Base-by-base conservation (phyloP, 64 coral and sea anemone species). In the Dendronephthya gigantea region DNA sequence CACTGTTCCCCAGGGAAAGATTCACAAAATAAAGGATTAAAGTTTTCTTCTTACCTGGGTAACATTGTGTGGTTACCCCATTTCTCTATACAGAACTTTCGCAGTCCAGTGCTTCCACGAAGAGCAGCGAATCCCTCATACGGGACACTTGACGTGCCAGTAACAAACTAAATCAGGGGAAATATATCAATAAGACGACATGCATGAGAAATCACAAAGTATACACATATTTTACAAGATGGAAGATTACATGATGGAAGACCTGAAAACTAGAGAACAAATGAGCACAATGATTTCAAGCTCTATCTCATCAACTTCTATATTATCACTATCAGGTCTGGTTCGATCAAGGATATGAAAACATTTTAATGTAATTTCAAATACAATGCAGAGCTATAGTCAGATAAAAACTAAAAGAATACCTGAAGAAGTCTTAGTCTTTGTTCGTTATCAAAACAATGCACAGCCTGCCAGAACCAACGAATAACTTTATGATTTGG, bases 1-100 rank as follows among this genome's bases (percentile, higher is more conserved):
- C 41, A 45, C 41, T 45, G 41, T 11, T 45, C 11, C 41, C 4
- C 41, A 45, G 11, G 41, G 4, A 45, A 45, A 45, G 4, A 45
- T 45, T 6, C 41, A 11, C 11, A 45, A 6, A 45, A 45, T 45
- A 6, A 45, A 6, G 11, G 11, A 45, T 45, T 45, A 45, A 4
- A 45, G 41, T 6, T 11, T 6, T 19, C 69, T 0, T 12, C 92
- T 83, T 68, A 98, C 95, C 95, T 93, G 34, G 95, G 95, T 84
- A 98, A 39, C 51, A 93, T 98, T 29, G 87, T 88, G 84, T 82
- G 93, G 50, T 93, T 92, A 17, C 95, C 95, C 95, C 95, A 98
- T 88, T 90, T 90, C 84, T 98, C 95, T 35, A 98, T 98, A 48
- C 91, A 98, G 35, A 98, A 98, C 83, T 98, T 98, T 23, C 95